Evolutionary conservation across 1,140 invertebrate species (phyloP).

Genomic region (Physella acuta): DNA sequence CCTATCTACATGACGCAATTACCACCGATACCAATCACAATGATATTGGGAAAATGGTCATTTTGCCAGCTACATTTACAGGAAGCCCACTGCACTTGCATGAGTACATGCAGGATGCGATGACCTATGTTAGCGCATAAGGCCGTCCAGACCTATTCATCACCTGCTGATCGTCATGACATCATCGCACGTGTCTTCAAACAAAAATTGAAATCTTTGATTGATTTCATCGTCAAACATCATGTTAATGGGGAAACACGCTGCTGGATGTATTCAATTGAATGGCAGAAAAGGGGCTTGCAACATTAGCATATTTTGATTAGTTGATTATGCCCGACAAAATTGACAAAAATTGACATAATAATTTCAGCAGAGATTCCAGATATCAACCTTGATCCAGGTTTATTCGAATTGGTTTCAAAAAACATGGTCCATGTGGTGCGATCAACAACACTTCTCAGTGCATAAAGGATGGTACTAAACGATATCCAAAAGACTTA

Average conservation of each 20-base stretch:
- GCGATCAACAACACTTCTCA: constrained; percentile 22
- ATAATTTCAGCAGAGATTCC: constrained; percentile 6
- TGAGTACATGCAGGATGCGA: constrained; percentile 62
- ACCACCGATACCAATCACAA: no score
- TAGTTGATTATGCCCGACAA: constrained; percentile 40
- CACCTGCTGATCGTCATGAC: no score
- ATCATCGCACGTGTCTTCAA: no score
- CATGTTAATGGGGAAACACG: constrained; percentile 22
- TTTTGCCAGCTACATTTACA: no score
- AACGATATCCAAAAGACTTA: background rate
- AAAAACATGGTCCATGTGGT: constrained; percentile 39
- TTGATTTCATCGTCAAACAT: background rate
- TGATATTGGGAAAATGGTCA: no score
- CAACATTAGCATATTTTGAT: constrained; percentile 64
- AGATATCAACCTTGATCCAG: constrained; percentile 1
- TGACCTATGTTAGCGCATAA: constrained; percentile 61
- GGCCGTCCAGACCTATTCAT: constrained; percentile 61
- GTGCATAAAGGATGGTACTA: constrained; percentile 38
- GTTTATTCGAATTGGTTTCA: constrained; percentile 26
- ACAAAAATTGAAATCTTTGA: constrained; percentile 62
- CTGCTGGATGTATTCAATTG: no score
- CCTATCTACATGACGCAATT: constrained; percentile 41
- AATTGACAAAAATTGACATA: background rate
- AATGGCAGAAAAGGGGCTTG: constrained; percentile 62
- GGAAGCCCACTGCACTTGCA: constrained; percentile 60